Evolutionary conservation across 2,113 vertebrate genomes (phyloP).

Genomic region (Tragelaphus strepsiceros): DNA sequence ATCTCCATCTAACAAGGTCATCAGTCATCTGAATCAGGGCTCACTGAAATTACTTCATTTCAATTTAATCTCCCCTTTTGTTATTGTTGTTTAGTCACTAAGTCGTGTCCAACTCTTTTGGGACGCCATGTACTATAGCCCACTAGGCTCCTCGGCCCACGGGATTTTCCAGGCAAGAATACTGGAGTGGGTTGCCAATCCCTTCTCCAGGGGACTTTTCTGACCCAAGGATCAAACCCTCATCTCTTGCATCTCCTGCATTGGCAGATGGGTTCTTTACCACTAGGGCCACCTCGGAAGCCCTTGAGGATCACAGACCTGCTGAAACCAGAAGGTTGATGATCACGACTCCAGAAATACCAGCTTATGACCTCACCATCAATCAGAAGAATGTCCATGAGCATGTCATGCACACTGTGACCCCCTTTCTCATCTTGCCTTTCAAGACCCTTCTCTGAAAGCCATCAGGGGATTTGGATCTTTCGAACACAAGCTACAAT

Average conservation of each 20-base stretch:
- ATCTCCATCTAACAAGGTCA: background rate
- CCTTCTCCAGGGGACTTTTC: background rate
- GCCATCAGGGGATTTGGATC: background rate
- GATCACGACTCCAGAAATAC: background rate
- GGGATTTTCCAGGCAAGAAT: background rate
- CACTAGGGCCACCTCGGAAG: background rate
- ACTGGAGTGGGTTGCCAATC: background rate
- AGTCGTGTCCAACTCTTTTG: background rate
- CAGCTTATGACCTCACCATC: background rate
- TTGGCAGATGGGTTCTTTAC: background rate
- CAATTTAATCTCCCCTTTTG: background rate
- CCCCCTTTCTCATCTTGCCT: background rate
- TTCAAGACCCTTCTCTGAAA: background rate
- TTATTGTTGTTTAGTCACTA: background rate
- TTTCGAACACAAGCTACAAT: background rate
- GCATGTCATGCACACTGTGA: background rate
- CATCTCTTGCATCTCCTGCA: background rate
- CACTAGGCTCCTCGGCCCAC: background rate
- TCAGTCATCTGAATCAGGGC: background rate
- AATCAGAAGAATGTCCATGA: background rate
- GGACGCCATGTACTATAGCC: background rate
- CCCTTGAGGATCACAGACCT: background rate
- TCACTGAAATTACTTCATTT: background rate
- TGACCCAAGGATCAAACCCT: accelerated
- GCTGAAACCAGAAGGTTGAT: background rate